Conservation (phyloP, 2,113 vertebrate genomes). For the Ceratotherium simum region DNA sequence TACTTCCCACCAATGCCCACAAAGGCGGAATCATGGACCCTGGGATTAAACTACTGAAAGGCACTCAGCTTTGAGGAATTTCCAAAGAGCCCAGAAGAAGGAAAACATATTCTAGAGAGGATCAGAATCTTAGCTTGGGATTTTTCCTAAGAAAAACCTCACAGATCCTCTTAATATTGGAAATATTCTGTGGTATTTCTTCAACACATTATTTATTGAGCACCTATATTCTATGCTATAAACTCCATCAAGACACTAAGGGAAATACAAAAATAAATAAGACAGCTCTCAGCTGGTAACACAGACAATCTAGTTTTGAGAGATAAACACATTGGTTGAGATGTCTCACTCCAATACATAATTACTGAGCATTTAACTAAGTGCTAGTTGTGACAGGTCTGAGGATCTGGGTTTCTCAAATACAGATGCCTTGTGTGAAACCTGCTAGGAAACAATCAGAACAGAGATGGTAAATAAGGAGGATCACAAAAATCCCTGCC, state of each 20-base stretch:
- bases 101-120: background rate
- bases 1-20: background rate
- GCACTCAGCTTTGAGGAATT: constrained; percentile 10
- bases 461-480: background rate
- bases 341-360: background rate
- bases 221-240: background rate
- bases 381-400: background rate
- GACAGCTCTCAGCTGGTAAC: background rate
- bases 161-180: background rate
- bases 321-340: background rate
- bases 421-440: background rate
- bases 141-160: constrained; percentile 20
- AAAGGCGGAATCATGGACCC: background rate
- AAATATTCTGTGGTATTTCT: background rate
- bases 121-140: constrained; percentile 8
- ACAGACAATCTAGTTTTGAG: background rate
- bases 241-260: background rate
- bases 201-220: background rate
- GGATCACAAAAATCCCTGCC: background rate
- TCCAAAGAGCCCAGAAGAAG: background rate
- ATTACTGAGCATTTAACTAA: background rate
- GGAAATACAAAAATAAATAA: background rate
- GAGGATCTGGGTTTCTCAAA: background rate
- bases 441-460: background rate
- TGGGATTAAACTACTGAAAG: background rate